Evolutionary conservation across 1,140 invertebrate genomes (phyloP).

Genomic region (Drosophila virilis): DNA sequence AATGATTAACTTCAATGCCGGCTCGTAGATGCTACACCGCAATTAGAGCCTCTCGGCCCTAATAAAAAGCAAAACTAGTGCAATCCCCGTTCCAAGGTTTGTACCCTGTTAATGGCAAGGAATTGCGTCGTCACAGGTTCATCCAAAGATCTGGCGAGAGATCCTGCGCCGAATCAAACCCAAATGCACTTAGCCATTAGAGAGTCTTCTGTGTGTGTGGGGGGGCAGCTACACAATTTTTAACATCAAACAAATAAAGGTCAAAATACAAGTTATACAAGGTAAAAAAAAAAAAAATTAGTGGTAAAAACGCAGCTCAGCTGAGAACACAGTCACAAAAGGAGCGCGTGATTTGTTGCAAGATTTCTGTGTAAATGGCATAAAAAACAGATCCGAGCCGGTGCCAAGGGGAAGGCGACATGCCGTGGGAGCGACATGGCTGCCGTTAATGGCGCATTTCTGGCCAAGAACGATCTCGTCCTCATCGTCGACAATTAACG

Average conservation of each 20-base stretch:
- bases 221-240: constrained; percentile 66
- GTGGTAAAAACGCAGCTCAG: constrained; percentile 45
- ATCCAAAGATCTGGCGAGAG: constrained; percentile 14
- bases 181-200: constrained; percentile 54
- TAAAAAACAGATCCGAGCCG: constrained; percentile 58
- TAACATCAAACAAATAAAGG: constrained; percentile 79
- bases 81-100: constrained; percentile 40
- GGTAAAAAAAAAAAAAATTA: constrained; percentile 34
- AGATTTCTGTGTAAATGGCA: constrained; percentile 82
- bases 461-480: constrained; percentile 38
- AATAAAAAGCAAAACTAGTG: constrained; percentile 81
- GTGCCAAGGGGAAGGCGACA: constrained; percentile 63
- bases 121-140: constrained; percentile 80
- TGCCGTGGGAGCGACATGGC: constrained; percentile 70
- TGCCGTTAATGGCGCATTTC: constrained; percentile 64
- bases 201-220: constrained; percentile 14
- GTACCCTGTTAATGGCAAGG: constrained; percentile 63
- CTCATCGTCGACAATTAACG: constrained; percentile 64
- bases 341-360: constrained; percentile 78
- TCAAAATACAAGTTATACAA: constrained; percentile 35
- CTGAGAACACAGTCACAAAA: constrained; percentile 46
- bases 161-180: constrained; percentile 39
- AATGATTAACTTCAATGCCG: constrained; percentile 72
- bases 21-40: constrained; percentile 57
- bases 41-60: constrained; percentile 67